Evolutionary conservation across 2,888 invertebrate species (phyloP).

Genomic region (Sesia apiformis): DNA sequence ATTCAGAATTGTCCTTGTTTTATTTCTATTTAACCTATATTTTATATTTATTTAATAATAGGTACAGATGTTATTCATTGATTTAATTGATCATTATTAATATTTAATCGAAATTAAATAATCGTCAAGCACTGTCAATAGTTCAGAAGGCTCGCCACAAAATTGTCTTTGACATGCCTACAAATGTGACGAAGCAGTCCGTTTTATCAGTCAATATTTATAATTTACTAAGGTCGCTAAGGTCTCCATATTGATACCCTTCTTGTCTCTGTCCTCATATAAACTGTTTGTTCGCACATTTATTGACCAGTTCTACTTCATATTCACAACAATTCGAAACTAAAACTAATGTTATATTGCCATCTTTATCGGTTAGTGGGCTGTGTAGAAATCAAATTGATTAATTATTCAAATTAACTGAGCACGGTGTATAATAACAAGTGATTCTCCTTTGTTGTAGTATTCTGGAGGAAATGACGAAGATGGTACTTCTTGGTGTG

Average conservation of each 20-base stretch:
- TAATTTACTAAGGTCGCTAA: conserved; percentile 26
- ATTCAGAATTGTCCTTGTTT: too few species aligned
- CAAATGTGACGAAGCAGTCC: conserved; percentile 1
- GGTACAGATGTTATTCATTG: neutral
- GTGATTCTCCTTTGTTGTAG: conserved; percentile 40
- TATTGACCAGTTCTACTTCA: conserved; percentile 39
- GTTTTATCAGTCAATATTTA: neutral
- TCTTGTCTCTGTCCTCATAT: conserved; percentile 33
- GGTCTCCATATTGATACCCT: conserved; percentile 43
- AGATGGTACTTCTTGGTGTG: conserved; percentile 58
- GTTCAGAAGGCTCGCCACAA: conserved; percentile 45
- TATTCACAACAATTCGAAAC: conserved; percentile 17
- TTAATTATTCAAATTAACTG: neutral
- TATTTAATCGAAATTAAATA: neutral
- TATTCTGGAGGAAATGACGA: conserved; percentile 68
- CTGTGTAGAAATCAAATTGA: conserved; percentile 1
- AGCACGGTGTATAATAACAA: neutral
- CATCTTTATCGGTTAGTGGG: conserved; percentile 33
- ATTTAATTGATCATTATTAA: neutral
- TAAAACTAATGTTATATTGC: conserved; percentile 23
- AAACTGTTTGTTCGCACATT: conserved; percentile 34
- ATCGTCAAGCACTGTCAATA: too few species aligned
- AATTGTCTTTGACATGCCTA: conserved; percentile 9
- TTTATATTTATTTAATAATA: too few species aligned
- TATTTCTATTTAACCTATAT: too few species aligned